Evolutionary conservation across 2,888 invertebrate species (phyloP), one percentile per base, ranked within the genome.

Genomic region (Iselma pallidipennis): DNA sequence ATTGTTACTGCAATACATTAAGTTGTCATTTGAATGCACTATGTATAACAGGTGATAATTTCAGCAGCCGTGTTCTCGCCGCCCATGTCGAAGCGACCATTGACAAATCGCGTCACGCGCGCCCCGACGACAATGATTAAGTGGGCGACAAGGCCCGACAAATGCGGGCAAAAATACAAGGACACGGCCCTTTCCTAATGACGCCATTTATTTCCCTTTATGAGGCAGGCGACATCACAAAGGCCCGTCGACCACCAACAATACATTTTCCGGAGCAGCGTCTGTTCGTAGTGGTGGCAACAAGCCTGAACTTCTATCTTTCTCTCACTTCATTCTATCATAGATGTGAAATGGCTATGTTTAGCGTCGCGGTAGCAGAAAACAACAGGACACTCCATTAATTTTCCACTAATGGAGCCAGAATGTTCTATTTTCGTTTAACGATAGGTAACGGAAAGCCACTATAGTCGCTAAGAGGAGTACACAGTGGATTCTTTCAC

Each of bases 141-240:
- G 78, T 75, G 76, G 76, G 77, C 77, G 79, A 78, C 79, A 77
- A 76, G 77, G 73, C 73, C 75, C 79, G 80, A 82, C 81, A 81
- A 82, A 82, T 80, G 80, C 76, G 77, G 75, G 78, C 76, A 77
- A 79, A 80, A 79, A 80, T 80, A 79, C 77, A 78, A 78, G 77
- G 77, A 80, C 78, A 78, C 76, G 80, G 77, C 78, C 79, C 75
- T 76, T 70, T 75, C 75, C 79, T 82, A 82, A 82, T 81, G 81
- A 81, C 76, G 75, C 78, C 77, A 80, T 82, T 79, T 76, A 81
- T 82, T 81, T 78, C 73, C 78, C 79, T 81, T 81, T 81, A 80
- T 78, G 79, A 77, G 78, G 75, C 77, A 75, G 74, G 72, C 76
- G 76, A 78, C 78, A 78, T 77, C 78, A 78, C 77, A 79, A 79